Percentiles rank a stretch among this genome's conserved stretches.
These are phyloP conservation scores for Macquaria ambigua DNA, from an alignment of 2,113 vertebrate species.

Conservation along the genomic window DNA sequence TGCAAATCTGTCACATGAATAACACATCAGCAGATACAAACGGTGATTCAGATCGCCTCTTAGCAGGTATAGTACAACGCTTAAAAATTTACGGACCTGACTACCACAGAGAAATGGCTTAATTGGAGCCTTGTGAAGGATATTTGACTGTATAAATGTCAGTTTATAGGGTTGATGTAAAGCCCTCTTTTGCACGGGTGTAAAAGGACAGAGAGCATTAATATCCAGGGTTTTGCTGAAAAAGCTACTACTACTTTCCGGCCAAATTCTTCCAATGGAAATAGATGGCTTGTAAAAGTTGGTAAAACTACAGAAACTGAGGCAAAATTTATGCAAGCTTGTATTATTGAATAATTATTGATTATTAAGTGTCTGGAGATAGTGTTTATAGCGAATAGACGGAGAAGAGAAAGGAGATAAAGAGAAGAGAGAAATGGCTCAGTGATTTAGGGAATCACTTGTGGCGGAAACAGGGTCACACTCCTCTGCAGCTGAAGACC, in stretches of 20 bases:
- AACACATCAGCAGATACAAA: constrained; percentile 53
- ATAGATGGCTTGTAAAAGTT: constrained; percentile 39
- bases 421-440: constrained; percentile 37
- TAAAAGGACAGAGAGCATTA: constrained; percentile 27
- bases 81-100: constrained; percentile 10
- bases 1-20: constrained; percentile 71
- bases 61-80: constrained; percentile 22
- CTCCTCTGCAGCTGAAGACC: constrained; percentile 42
- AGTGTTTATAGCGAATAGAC: constrained; percentile 48
- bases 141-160: constrained; percentile 60
- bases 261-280: constrained; percentile 51
- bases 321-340: constrained; percentile 54
- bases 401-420: constrained; percentile 34
- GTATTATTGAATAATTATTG: constrained; percentile 64
- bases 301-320: constrained; percentile 39
- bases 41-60: constrained; percentile 40
- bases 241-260: constrained; percentile 19
- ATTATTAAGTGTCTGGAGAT: constrained; percentile 57
- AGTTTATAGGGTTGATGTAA: constrained; percentile 44
- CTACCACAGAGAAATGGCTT: constrained; percentile 32
- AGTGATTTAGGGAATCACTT: constrained; percentile 59
- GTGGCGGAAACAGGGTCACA: constrained; percentile 44
- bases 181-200: neutral
- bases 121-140: constrained; percentile 44
- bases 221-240: constrained; percentile 27